Conservation (phyloP, 2,888 invertebrate species). For the Penaeus monodon region DNA sequence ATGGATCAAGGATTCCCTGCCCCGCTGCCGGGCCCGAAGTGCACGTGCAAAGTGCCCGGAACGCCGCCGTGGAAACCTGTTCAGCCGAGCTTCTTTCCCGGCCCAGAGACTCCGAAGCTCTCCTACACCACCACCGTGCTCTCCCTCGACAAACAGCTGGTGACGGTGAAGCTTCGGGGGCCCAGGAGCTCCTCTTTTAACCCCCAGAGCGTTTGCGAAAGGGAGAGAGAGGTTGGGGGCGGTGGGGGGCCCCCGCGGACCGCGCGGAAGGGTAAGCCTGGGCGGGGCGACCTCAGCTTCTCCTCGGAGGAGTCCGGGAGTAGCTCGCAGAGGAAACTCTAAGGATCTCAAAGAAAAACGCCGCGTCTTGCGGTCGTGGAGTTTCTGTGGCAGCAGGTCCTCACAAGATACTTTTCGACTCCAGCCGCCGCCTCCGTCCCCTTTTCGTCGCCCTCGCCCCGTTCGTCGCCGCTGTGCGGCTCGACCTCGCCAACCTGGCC, state of each 20-base stretch:
- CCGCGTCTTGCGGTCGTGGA: slow-evolving; percentile 25
- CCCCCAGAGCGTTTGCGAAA: not conserved
- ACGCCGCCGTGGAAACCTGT: slow-evolving; percentile 39
- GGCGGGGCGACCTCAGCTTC: too few relatives aligned
- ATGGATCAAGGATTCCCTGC: slow-evolving; percentile 33
- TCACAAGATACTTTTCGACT: not conserved
- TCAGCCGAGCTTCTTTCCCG: not conserved
- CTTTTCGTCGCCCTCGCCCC: slow-evolving; percentile 4
- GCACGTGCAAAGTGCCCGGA: slow-evolving; percentile 23
- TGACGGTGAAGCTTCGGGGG: slow-evolving; percentile 12
- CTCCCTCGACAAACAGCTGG: not conserved
- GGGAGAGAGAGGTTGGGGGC: too few relatives aligned
- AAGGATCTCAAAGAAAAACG: slow-evolving; percentile 32
- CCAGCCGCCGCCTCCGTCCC: not conserved
- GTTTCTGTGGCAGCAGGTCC: slow-evolving; percentile 19
- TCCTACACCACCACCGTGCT: not conserved
- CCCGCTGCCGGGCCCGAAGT: slow-evolving; percentile 31
- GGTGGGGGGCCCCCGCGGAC: too few relatives aligned
- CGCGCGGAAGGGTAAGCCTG: too few relatives aligned
- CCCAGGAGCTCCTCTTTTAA: slow-evolving; percentile 10
- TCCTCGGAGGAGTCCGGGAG: too few relatives aligned
- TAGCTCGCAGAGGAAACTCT: not conserved
- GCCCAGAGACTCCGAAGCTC: not conserved
- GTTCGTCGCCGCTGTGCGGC: slow-evolving; percentile 15
- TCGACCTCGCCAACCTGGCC: not conserved